A percentile compares a stretch with the other conserved stretches of the same genome.
Conservation (phyloP, 2,888 invertebrate species). For the Acleris holmiana region DNA sequence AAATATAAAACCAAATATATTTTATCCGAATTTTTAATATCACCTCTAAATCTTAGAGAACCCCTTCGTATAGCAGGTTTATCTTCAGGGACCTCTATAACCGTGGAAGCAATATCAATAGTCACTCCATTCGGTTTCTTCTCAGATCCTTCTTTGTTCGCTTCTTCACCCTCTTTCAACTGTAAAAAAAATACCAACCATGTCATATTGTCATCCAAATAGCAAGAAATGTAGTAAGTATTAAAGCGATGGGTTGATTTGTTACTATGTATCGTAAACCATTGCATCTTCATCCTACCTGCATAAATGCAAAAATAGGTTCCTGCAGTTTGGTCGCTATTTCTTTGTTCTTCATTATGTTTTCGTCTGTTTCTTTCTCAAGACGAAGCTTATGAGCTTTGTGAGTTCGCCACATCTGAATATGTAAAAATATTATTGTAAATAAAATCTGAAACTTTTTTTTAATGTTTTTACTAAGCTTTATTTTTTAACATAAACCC, state of each 20-base stretch:
- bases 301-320: constrained; percentile 82
- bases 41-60: constrained; percentile 85
- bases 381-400: constrained; percentile 88
- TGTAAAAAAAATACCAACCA: constrained; percentile 41
- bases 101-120: constrained; percentile 61
- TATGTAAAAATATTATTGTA: constrained; percentile 9
- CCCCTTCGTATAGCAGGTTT: constrained; percentile 67
- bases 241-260: too few species aligned
- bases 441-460: too few species aligned
- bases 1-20: too few species aligned
- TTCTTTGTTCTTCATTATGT: constrained; percentile 89
- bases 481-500: too few species aligned
- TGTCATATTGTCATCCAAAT: not conserved
- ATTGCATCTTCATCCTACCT: constrained; percentile 60
- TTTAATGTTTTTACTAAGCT: too few species aligned
- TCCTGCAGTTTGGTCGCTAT: constrained; percentile 89
- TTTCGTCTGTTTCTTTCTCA: constrained; percentile 90
- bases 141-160: constrained; percentile 54
- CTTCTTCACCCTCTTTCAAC: constrained; percentile 56
- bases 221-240: too few species aligned
- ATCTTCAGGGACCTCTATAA: constrained; percentile 65
- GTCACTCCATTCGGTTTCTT: constrained; percentile 69
- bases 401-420: constrained; percentile 89
- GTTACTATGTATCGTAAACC: too few species aligned
- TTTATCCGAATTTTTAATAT: too few species aligned